A percentile compares a stretch with the other conserved stretches of the same genome.
phyloP scores from a whole-genome alignment of 2,888 invertebrate genomes.

The Aleiodes testaceus region DNA sequence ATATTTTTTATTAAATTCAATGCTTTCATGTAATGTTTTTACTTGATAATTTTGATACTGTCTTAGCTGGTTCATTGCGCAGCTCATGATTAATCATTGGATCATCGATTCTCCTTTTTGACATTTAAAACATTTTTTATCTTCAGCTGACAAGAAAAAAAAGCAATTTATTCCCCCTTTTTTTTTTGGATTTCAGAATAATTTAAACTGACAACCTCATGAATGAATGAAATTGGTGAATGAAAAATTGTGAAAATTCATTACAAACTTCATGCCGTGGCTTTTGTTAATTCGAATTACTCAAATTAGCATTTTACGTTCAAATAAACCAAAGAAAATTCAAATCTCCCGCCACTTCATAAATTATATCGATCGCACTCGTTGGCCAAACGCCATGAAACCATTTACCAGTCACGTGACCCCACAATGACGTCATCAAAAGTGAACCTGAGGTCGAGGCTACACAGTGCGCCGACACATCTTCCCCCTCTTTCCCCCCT shows the following conservation, averaged over 20 bases:
- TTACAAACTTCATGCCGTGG: too few relatives aligned
- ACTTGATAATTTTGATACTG: slow-evolving; percentile 8
- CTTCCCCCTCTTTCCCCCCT: neutral
- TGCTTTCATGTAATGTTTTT: neutral
- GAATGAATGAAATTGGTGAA: too few relatives aligned
- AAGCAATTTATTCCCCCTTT: too few relatives aligned
- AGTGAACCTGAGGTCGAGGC: slow-evolving; percentile 54
- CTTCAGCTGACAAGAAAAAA: too few relatives aligned
- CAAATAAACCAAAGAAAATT: neutral
- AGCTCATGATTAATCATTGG: slow-evolving; percentile 2
- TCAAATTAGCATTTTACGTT: too few relatives aligned
- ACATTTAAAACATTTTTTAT: slow-evolving; percentile 10
- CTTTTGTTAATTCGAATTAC: neutral
- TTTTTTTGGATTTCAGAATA: too few relatives aligned
- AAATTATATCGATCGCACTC: neutral
- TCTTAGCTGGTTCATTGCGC: slow-evolving; percentile 2
- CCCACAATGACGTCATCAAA: slow-evolving; percentile 47
- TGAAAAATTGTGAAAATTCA: too few relatives aligned
- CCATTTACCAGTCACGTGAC: slow-evolving; percentile 48
- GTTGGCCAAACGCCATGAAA: slow-evolving; percentile 37
- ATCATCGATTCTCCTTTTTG: neutral
- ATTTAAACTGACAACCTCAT: too few relatives aligned
- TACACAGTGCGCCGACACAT: slow-evolving; percentile 15
- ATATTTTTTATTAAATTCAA: slow-evolving; percentile 4
- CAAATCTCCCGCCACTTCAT: neutral